A percentile compares a stretch with the other conserved stretches of the same genome.
phyloP scores from a whole-genome alignment of 2,797 vertebrate species.

The Thripadectes ignobilis region DNA sequence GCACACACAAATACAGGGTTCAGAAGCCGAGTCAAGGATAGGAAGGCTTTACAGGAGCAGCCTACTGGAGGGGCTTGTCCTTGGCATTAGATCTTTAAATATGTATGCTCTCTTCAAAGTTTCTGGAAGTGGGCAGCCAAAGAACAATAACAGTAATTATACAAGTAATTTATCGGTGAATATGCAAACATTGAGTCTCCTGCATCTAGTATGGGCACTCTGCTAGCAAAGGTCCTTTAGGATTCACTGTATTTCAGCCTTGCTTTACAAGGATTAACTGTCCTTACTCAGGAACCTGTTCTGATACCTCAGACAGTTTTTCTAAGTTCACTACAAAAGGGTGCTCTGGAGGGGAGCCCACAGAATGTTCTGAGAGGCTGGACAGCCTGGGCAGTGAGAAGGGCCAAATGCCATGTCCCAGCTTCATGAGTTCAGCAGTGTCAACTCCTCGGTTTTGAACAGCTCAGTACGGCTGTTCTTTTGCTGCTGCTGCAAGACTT shows the following conservation, averaged over 20 bases:
- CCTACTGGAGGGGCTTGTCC: not conserved
- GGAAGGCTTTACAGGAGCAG: not conserved
- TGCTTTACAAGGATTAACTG: not conserved
- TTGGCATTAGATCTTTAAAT: not conserved
- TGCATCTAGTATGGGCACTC: fast-evolving
- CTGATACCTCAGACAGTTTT: not conserved
- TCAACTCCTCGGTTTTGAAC: fast-evolving
- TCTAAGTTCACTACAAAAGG: not conserved
- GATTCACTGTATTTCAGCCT: not conserved
- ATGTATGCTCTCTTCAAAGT: not conserved
- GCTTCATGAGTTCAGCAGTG: fast-evolving
- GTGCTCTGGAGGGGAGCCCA: not conserved
- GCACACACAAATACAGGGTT: fast-evolving
- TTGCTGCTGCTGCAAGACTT: not conserved
- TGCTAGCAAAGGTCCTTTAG: not conserved
- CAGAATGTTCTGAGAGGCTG: not conserved
- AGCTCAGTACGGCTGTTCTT: fast-evolving
- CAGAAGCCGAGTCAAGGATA: not conserved
- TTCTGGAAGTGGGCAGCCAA: not conserved
- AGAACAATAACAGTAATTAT: not conserved
- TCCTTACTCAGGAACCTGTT: fast-evolving
- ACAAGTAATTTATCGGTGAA: not conserved
- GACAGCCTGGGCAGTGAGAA: not conserved
- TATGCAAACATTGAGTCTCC: not conserved
- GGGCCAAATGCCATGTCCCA: not conserved